phyloP scores from a whole-genome alignment of 2,888 invertebrate genomes.

The Leptinotarsa haldemani region DNA sequence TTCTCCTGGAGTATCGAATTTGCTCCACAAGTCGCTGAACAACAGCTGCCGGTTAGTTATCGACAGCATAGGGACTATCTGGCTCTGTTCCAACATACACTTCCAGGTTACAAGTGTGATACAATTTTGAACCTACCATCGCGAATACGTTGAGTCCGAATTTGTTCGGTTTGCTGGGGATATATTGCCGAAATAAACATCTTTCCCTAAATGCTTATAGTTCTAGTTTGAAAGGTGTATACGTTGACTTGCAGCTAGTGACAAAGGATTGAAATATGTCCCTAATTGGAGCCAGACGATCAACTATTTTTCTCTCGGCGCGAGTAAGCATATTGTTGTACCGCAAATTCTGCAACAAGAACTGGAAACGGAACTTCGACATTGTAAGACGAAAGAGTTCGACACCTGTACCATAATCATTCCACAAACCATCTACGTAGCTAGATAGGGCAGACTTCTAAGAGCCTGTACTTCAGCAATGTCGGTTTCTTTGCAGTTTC shows the following conservation, averaged over 20 bases:
- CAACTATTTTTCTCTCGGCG: not conserved
- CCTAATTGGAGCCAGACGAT: no score
- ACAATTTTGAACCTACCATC: not conserved
- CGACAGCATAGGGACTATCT: no score
- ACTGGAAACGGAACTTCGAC: no score
- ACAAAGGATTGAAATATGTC: not conserved
- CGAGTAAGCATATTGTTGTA: no score
- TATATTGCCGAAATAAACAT: constrained; percentile 2
- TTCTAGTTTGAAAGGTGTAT: not conserved
- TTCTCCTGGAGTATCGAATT: not conserved
- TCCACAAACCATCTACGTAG: not conserved
- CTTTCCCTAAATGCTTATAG: not conserved
- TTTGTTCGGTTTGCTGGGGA: constrained; percentile 14
- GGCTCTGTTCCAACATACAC: no score
- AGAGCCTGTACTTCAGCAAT: not conserved
- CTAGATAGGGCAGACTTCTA: not conserved
- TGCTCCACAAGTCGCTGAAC: not conserved
- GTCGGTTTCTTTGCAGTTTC: no score
- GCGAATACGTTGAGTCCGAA: not conserved
- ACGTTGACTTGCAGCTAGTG: not conserved
- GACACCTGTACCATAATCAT: not conserved
- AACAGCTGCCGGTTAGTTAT: not conserved
- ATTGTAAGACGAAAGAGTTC: not conserved
- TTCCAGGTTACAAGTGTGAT: not conserved
- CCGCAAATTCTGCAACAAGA: no score